These are phyloP conservation scores for Choreutis nemorana DNA, from an alignment of 2,888 invertebrate genomes.

Conservation along the genomic window DNA sequence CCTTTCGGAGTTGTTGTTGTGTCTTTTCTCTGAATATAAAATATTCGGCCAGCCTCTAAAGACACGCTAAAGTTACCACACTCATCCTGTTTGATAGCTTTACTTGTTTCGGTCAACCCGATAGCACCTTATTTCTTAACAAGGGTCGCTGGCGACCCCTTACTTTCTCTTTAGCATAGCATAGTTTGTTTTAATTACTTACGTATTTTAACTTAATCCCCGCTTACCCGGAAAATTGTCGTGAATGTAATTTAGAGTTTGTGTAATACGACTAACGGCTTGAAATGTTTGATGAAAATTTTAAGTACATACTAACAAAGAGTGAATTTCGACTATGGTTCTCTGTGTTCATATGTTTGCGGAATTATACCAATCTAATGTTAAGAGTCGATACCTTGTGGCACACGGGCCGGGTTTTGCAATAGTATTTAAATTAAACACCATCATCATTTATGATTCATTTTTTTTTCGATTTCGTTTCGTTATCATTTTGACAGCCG, in stretches of 20 bases:
- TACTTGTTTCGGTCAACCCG: constrained; percentile 45
- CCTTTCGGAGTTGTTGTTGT: constrained; percentile 57
- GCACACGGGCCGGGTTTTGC: constrained; percentile 54
- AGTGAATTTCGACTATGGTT: constrained; percentile 54
- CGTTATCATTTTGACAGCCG: too few species aligned
- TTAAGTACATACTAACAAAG: constrained; percentile 49
- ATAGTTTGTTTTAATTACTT: constrained; percentile 44
- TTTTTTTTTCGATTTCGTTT: too few species aligned
- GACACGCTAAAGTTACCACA: constrained; percentile 32
- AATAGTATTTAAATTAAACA: constrained; percentile 47
- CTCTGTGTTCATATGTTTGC: constrained; percentile 32
- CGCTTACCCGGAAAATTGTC: constrained; percentile 34
- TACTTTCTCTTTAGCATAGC: constrained; percentile 56
- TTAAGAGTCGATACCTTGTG: constrained; percentile 19
- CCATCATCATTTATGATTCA: too few species aligned
- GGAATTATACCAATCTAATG: constrained; percentile 19
- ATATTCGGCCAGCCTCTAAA: constrained; percentile 51
- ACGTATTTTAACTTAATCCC: constrained; percentile 40
- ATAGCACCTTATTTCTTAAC: constrained; percentile 55
- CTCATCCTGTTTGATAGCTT: constrained; percentile 45
- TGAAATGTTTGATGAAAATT: constrained; percentile 47
- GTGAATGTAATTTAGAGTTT: constrained; percentile 24
- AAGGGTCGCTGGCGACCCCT: constrained; percentile 61
- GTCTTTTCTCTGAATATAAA: constrained; percentile 56
- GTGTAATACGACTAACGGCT: constrained; percentile 48